phyloP scores from a whole-genome alignment of 2,797 vertebrate genomes.

The Xiphorhynchus erythropygius region DNA sequence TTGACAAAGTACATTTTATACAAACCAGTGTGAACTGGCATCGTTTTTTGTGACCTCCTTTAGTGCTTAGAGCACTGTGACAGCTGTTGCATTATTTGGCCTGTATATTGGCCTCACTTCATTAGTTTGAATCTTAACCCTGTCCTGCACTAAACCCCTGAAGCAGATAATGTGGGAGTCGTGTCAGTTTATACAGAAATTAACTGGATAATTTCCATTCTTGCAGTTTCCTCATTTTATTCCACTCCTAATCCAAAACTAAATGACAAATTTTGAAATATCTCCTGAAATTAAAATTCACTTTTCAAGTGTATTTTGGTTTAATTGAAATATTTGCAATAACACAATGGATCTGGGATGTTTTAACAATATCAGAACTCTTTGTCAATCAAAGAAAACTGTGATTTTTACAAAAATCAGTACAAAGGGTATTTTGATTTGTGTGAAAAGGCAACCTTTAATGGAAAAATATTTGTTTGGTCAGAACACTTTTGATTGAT shows the following conservation, averaged over 20 bases:
- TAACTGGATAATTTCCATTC: neutral
- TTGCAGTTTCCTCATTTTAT: neutral
- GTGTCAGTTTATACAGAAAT: neutral
- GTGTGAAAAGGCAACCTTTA: neutral
- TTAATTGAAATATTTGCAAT: neutral
- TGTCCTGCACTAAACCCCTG: neutral
- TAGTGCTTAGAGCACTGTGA: neutral
- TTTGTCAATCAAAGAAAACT: neutral
- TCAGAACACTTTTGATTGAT: neutral
- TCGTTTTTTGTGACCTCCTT: neutral
- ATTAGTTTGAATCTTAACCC: neutral
- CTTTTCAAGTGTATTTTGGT: neutral
- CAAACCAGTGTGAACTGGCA: neutral
- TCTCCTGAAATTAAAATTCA: neutral
- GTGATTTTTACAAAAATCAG: neutral
- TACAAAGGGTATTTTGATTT: neutral
- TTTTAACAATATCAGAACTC: neutral
- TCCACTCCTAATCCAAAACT: neutral
- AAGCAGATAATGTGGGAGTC: neutral
- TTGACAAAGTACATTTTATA: neutral
- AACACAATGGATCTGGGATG: neutral
- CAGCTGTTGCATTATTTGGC: neutral
- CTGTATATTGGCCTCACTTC: neutral
- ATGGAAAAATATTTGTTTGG: neutral
- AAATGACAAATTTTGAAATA: neutral